Evolutionary conservation across 2,888 invertebrate species (phyloP).

Genomic region (Hyppa rectilinea): DNA sequence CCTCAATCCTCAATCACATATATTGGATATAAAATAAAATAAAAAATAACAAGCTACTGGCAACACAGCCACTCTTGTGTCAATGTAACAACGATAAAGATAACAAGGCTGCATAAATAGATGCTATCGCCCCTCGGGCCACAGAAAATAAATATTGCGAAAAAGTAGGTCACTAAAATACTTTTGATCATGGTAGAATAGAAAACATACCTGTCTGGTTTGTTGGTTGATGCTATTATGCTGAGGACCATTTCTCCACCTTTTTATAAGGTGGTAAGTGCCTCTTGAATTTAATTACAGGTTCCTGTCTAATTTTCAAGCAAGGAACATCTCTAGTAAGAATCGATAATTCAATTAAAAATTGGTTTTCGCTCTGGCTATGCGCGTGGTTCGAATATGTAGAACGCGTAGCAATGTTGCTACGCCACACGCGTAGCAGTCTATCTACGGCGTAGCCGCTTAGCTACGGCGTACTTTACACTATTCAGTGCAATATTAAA

Average conservation of each 20-base stretch:
- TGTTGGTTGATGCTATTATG: constrained; percentile 36
- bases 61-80: constrained; percentile 65
- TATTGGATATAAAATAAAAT: constrained; percentile 57
- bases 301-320: not conserved
- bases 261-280: constrained; percentile 24
- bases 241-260: constrained; percentile 28
- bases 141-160: constrained; percentile 63
- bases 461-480: not conserved
- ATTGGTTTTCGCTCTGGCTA: not conserved
- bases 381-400: not conserved
- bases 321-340: not conserved
- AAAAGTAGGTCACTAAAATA: constrained; percentile 67
- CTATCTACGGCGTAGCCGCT: not conserved
- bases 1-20: constrained; percentile 43
- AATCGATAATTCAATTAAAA: not conserved
- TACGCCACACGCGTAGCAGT: not conserved
- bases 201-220: constrained; percentile 44
- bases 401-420: not conserved
- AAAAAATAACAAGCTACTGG: constrained; percentile 70
- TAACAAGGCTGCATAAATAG: constrained; percentile 71
- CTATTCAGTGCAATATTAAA: not conserved
- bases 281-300: constrained; percentile 22
- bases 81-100: constrained; percentile 69
- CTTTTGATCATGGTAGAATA: constrained; percentile 49
- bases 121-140: constrained; percentile 62